Percentiles rank a stretch among this genome's conserved stretches.
Evolutionary conservation across 2,797 vertebrate genomes (phyloP).

Genomic region (Pristis pectinata): DNA sequence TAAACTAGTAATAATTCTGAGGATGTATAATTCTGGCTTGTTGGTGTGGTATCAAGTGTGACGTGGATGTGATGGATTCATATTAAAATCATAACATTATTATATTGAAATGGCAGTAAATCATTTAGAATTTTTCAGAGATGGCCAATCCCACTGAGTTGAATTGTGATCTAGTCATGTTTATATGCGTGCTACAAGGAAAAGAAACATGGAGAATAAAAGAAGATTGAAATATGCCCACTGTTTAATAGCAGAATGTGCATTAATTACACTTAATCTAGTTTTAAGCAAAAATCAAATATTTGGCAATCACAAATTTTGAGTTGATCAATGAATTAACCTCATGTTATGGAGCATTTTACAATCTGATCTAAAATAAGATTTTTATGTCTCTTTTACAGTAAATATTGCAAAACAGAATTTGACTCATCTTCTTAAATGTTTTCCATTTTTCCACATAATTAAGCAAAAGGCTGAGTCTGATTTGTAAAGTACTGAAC

Average conservation of each 20-base stretch:
- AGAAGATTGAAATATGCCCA: background rate
- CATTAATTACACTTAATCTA: background rate
- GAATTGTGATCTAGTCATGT: conserved; percentile 9
- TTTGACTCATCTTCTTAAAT: background rate
- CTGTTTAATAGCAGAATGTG: background rate
- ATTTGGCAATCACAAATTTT: background rate
- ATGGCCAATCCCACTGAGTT: background rate
- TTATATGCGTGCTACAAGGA: background rate
- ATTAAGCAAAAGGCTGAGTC: background rate
- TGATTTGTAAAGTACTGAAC: background rate
- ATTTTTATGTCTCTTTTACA: background rate
- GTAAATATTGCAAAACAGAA: background rate
- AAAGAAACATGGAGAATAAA: background rate
- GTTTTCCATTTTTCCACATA: background rate
- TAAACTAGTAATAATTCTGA: background rate
- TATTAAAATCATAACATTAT: background rate
- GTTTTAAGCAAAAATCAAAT: background rate
- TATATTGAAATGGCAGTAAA: background rate
- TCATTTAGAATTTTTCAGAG: background rate
- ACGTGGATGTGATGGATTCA: background rate
- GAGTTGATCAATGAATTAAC: background rate
- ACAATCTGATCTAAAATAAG: background rate
- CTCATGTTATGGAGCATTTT: background rate
- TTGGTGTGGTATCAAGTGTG: background rate
- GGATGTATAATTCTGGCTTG: background rate